phyloP scores from a whole-genome alignment of 2,888 invertebrate genomes.

The Mayetiola destructor region DNA sequence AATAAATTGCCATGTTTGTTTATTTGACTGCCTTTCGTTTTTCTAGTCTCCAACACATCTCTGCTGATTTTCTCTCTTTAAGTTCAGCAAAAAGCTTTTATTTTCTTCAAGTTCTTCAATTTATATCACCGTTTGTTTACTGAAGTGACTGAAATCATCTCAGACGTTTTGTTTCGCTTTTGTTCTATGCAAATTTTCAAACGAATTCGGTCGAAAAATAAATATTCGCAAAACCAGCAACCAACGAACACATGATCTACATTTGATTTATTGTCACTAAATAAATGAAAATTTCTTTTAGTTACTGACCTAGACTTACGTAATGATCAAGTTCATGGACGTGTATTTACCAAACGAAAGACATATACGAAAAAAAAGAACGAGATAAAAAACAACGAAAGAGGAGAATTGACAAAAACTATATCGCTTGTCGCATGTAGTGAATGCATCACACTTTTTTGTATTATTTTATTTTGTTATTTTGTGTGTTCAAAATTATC shows the following conservation, averaged over 20 bases:
- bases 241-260: background rate
- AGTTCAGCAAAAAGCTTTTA: too few species aligned
- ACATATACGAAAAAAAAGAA: background rate
- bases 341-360: slow-evolving; percentile 1
- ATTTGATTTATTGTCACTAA: background rate
- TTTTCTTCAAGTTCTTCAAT: too few species aligned
- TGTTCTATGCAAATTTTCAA: too few species aligned
- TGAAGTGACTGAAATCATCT: too few species aligned
- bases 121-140: too few species aligned
- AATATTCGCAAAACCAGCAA: background rate
- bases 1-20: slow-evolving; percentile 10
- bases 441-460: too few species aligned
- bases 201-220: background rate
- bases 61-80: too few species aligned
- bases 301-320: slow-evolving; percentile 11
- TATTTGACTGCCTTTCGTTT: background rate
- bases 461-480: too few species aligned
- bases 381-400: background rate
- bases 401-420: background rate
- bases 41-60: too few species aligned
- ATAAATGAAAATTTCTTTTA: background rate
- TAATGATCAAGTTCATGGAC: slow-evolving; percentile 12
- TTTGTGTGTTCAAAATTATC: background rate
- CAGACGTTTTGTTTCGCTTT: too few species aligned
- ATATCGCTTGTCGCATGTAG: too few species aligned